Conservation (phyloP, 2,888 invertebrate species). For the Lamellibrachia columna region DNA sequence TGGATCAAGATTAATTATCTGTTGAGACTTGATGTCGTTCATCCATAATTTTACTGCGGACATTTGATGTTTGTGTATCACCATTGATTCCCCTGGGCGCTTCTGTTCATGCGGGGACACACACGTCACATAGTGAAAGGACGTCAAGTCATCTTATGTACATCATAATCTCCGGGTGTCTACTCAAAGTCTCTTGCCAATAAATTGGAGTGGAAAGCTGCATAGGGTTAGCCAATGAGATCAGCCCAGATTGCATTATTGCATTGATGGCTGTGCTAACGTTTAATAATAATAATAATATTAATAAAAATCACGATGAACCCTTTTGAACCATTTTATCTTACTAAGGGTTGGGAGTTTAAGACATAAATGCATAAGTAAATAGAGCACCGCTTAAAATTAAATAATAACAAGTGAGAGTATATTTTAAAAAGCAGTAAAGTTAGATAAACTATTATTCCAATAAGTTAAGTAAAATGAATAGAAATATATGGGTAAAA, state of each 20-base stretch:
- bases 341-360: too few relatives aligned
- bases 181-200: not conserved
- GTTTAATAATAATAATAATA: too few relatives aligned
- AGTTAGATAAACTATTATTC: too few relatives aligned
- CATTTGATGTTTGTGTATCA: not conserved
- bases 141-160: not conserved
- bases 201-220: not conserved
- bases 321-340: too few relatives aligned
- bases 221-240: not conserved
- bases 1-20: not conserved
- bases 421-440: too few relatives aligned
- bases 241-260: not conserved
- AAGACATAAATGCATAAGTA: too few relatives aligned
- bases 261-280: not conserved
- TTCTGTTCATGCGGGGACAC: not conserved
- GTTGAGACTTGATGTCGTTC: not conserved
- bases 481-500: too few relatives aligned
- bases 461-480: too few relatives aligned
- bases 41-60: not conserved
- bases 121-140: not conserved
- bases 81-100: not conserved
- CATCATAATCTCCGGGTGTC: not conserved
- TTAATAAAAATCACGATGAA: too few relatives aligned
- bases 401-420: too few relatives aligned
- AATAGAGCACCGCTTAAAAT: too few relatives aligned